Percentiles rank a stretch among this genome's conserved stretches.
These are phyloP conservation scores for Andrena flavipes DNA, from an alignment of 2,888 invertebrate genomes.

Conservation along the genomic window DNA sequence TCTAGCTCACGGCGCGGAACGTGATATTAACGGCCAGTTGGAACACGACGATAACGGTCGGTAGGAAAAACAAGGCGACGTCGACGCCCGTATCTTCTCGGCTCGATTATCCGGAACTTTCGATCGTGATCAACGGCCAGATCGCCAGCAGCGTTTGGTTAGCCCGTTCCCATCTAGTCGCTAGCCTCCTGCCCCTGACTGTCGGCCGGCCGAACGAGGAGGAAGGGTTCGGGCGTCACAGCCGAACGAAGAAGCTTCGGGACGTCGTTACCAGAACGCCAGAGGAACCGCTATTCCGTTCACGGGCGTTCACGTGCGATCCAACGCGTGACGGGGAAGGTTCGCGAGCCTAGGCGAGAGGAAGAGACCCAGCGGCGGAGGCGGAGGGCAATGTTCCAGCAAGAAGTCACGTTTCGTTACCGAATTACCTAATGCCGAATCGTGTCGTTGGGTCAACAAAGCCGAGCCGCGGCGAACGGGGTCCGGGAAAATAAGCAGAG, in stretches of 20 bases:
- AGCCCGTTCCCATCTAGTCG: neutral
- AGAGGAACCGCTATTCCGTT: constrained; percentile 74
- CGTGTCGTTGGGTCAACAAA: constrained; percentile 67
- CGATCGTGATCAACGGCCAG: constrained; percentile 30
- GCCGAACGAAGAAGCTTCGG: constrained; percentile 46
- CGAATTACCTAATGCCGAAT: constrained; percentile 66
- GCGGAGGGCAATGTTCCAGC: constrained; percentile 26
- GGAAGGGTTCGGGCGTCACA: neutral
- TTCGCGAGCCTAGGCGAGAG: constrained; percentile 35
- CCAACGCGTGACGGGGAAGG: constrained; percentile 57
- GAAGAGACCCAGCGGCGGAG: constrained; percentile 8
- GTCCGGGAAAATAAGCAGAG: neutral
- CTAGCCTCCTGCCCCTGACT: neutral
- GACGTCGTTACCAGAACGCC: constrained; percentile 61
- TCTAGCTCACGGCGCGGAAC: constrained; percentile 58
- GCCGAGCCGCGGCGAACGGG: neutral
- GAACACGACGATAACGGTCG: constrained; percentile 51
- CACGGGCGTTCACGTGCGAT: constrained; percentile 63
- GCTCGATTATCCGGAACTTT: constrained; percentile 52
- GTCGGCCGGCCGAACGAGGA: neutral
- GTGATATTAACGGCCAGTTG: constrained; percentile 50
- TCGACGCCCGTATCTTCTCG: constrained; percentile 12
- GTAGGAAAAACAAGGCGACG: constrained; percentile 23
- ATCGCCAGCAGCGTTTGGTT: neutral
- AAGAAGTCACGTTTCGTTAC: constrained; percentile 62